Conservation (phyloP, 35 echinoderm and acorn worm species). For the Lytechinus pictus region DNA sequence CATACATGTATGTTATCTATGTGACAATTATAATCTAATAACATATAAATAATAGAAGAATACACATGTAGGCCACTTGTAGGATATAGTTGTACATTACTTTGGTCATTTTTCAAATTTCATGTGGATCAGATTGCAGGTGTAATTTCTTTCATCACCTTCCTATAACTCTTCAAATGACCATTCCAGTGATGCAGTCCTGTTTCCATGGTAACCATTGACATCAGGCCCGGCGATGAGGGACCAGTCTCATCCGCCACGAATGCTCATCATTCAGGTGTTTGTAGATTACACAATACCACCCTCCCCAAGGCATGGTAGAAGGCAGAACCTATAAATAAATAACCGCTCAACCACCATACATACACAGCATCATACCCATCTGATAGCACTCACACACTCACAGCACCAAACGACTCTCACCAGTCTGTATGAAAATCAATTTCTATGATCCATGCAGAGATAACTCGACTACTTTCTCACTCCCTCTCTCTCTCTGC, state of each 20-base stretch:
- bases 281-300: neutral
- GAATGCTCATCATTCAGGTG: constrained; percentile 18
- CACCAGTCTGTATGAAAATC: neutral
- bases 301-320: constrained; percentile 15
- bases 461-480: neutral
- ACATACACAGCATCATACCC: constrained; percentile 1
- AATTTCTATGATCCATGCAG: neutral
- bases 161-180: neutral
- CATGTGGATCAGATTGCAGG: neutral
- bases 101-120: neutral
- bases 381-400: neutral
- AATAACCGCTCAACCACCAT: neutral
- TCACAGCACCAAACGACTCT: neutral
- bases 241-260: neutral
- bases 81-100: neutral
- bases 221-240: neutral
- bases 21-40: neutral
- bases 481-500: constrained; percentile 31
- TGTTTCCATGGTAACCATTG: constrained; percentile 43
- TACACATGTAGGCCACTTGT: neutral
- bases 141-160: constrained; percentile 15
- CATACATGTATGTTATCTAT: neutral
- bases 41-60: neutral
- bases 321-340: constrained; percentile 4
- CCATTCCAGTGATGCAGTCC: neutral